Conservation (phyloP, 2,797 vertebrate genomes). For the Cossypha polioptera region DNA sequence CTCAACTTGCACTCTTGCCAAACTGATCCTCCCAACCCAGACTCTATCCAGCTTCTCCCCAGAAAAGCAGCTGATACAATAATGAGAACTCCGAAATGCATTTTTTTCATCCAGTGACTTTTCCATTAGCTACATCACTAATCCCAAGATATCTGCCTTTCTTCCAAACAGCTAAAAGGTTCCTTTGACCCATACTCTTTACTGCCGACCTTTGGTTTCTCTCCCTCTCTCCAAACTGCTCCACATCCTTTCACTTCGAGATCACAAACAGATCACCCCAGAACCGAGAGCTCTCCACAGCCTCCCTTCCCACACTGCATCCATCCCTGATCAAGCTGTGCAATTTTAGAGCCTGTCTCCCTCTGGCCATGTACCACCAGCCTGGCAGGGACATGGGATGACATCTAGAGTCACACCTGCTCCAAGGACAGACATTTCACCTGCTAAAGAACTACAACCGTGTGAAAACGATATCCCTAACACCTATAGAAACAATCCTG, state of each 20-base stretch:
- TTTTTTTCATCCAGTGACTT: not conserved
- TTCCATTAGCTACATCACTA: not conserved
- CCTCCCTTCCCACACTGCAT: not conserved
- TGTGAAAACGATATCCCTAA: not conserved
- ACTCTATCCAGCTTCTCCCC: not conserved
- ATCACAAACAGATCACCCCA: not conserved
- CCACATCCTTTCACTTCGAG: not conserved
- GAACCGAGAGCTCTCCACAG: rapidly evolving
- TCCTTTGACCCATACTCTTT: not conserved
- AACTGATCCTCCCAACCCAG: not conserved
- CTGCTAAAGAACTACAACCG: not conserved
- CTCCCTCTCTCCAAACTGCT: not conserved
- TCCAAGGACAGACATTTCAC: not conserved
- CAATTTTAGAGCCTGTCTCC: not conserved
- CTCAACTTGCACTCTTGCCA: not conserved
- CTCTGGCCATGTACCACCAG: not conserved
- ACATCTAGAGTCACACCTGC: rapidly evolving
- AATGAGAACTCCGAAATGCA: not conserved
- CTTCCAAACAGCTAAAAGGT: not conserved
- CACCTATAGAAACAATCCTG: not conserved
- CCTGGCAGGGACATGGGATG: rapidly evolving
- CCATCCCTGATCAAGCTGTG: not conserved
- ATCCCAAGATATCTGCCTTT: not conserved
- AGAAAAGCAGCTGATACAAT: not conserved
- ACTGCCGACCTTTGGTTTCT: not conserved